These are phyloP conservation scores for Aricia agestis DNA, from an alignment of 1,140 invertebrate species.

Conservation along the genomic window DNA sequence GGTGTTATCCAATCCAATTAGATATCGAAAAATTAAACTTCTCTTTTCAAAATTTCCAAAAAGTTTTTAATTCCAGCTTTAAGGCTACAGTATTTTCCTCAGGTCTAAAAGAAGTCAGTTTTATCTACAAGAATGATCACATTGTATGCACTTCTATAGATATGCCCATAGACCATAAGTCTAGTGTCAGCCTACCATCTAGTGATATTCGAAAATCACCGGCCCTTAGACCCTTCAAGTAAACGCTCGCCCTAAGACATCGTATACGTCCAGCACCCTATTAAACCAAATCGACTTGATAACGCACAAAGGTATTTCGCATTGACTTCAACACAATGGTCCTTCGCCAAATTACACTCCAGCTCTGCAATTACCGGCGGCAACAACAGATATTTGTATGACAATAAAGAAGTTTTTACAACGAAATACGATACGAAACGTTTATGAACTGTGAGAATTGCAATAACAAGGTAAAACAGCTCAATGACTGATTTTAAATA, in stretches of 20 bases:
- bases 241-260: neutral
- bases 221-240: too few relatives aligned
- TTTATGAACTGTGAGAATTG: constrained; percentile 1
- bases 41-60: too few relatives aligned
- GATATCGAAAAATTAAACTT: too few relatives aligned
- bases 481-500: neutral
- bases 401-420: constrained; percentile 54
- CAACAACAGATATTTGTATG: constrained; percentile 72
- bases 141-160: too few relatives aligned
- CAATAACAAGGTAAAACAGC: constrained; percentile 11
- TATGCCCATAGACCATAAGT: too few relatives aligned
- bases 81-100: too few relatives aligned
- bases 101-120: too few relatives aligned
- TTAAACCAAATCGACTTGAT: constrained; percentile 19
- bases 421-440: constrained; percentile 51
- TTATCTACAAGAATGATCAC: too few relatives aligned
- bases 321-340: constrained; percentile 51
- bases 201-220: too few relatives aligned
- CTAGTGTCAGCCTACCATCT: too few relatives aligned
- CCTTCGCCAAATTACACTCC: constrained; percentile 59
- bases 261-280: constrained; percentile 8
- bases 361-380: constrained; percentile 53
- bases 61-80: too few relatives aligned
- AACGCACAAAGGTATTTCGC: constrained; percentile 33
- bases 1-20: too few relatives aligned